A percentile compares a stretch with the other conserved stretches of the same genome.
Evolutionary conservation across 2,888 invertebrate genomes (phyloP).

Genomic region (Catocala sponsa): DNA sequence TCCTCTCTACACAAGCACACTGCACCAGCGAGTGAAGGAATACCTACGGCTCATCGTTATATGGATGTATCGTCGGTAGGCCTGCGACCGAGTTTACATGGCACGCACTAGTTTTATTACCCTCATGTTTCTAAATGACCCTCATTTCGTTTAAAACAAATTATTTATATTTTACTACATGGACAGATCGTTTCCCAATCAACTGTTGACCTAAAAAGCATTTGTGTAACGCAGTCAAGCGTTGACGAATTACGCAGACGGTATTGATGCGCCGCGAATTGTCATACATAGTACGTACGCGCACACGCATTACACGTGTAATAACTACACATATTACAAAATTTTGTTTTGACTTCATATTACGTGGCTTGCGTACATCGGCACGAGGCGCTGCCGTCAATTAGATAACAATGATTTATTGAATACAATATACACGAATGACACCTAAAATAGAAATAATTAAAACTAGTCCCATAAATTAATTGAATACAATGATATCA

Average conservation of each 20-base stretch:
- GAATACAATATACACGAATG: slow-evolving; percentile 23
- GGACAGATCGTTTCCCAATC: slow-evolving; percentile 86
- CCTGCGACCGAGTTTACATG: slow-evolving; percentile 82
- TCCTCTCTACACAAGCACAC: slow-evolving; percentile 46
- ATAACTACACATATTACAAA: slow-evolving; percentile 18
- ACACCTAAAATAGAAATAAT: slow-evolving; percentile 12
- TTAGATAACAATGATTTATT: slow-evolving; percentile 12
- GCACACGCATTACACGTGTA: slow-evolving; percentile 19
- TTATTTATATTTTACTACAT: slow-evolving; percentile 87
- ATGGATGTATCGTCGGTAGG: slow-evolving; percentile 68
- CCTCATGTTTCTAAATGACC: slow-evolving; percentile 88
- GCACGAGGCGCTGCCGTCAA: no score
- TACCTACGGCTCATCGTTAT: slow-evolving; percentile 62
- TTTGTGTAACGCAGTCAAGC: slow-evolving; percentile 82
- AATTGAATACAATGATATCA: slow-evolving; percentile 22
- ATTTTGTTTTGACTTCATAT: slow-evolving; percentile 12
- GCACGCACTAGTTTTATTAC: slow-evolving; percentile 88
- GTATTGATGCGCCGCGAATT: slow-evolving; percentile 68
- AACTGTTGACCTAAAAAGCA: slow-evolving; percentile 84
- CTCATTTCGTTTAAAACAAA: slow-evolving; percentile 86
- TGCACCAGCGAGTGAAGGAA: slow-evolving; percentile 51
- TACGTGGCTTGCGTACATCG: not conserved
- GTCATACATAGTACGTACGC: slow-evolving; percentile 53
- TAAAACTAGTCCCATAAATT: slow-evolving; percentile 8
- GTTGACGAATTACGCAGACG: slow-evolving; percentile 81